Conservation (phyloP, 2,888 invertebrate genomes). For the Temnothorax rugatulus region DNA sequence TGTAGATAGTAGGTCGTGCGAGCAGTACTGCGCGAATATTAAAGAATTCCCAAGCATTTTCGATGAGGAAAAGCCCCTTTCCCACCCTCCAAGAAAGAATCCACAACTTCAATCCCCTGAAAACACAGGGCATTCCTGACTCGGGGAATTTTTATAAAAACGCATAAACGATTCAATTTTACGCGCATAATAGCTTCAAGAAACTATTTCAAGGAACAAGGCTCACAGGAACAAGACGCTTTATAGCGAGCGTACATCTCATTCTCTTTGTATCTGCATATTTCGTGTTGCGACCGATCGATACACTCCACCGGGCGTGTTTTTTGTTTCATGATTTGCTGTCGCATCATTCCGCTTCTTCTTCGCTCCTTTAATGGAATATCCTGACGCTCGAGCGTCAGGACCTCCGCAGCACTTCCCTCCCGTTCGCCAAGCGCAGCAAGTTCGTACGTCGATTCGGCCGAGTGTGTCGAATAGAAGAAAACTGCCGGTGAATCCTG, state of each 20-base stretch:
- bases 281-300: slow-evolving; percentile 24
- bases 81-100: slow-evolving; percentile 2
- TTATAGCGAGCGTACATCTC: background rate
- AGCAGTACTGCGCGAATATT: slow-evolving; percentile 46
- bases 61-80: slow-evolving; percentile 22
- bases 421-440: slow-evolving; percentile 23
- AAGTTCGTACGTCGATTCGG: slow-evolving; percentile 14
- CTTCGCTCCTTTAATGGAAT: slow-evolving; percentile 19
- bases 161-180: slow-evolving; percentile 43
- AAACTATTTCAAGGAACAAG: background rate
- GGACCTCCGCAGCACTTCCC: background rate
- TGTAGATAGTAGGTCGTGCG: slow-evolving; percentile 21
- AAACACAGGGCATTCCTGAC: slow-evolving; percentile 30
- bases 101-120: slow-evolving; percentile 6
- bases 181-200: slow-evolving; percentile 25
- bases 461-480: slow-evolving; percentile 33
- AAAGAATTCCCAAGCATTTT: slow-evolving; percentile 44
- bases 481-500: slow-evolving; percentile 41
- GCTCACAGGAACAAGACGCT: slow-evolving; percentile 40
- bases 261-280: background rate
- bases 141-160: slow-evolving; percentile 42
- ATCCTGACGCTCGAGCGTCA: slow-evolving; percentile 17
- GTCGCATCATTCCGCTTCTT: slow-evolving; percentile 17
- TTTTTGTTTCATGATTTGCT: slow-evolving; percentile 8
- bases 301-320: background rate